Evolutionary conservation across 2,113 vertebrate genomes (phyloP), one percentile per base, ranked within the genome.

Genomic region (Prinia subflava): DNA sequence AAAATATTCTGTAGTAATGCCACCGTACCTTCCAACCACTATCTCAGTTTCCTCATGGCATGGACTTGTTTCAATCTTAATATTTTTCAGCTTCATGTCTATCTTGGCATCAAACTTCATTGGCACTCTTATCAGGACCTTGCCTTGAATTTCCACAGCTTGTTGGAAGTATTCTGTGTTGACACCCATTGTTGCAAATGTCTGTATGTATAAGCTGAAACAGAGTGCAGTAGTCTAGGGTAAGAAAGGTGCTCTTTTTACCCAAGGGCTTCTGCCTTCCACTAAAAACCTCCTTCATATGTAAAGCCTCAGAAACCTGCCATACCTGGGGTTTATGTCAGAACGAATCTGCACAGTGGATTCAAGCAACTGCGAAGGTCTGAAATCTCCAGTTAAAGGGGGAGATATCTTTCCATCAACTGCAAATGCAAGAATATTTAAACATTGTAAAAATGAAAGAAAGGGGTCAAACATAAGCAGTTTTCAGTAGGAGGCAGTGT

Each of bases 121-220:
- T 4, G 98, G 98, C 4, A 95, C 1, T 76, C 50, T 81, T 49
- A 92, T 44, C 73, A 95, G 85, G n/a, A 97, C 31, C 59, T 98
- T 98, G 75, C 93, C 96, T 90, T 94, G 98, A 56, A 97, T 91
- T 71, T 98, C 90, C 80, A 98, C 28, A 62, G 93, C 91, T 37
- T 98, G 96, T 94, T 99, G 98, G 59, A 98, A 76, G 15, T 98
- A 62, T 33, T 94, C 97, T 2, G 98, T 98, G 94, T 98, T 99
- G 42, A 99, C 37, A 47, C 98, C 98, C 97, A 98, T 98, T 28
- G 97, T 97, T 81, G 97, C 97, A 13, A 98, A 98, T 13, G 96
- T 96, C 52, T 98, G 96, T 30, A 98, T 2, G 6, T 96, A 94
- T 37, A 96, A 25, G 62, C 98, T 99, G 95, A 50, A 98, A 96